phyloP scores from a whole-genome alignment of 30 jellyfish, hydroid and myxozoan genomes.

The Rhopilema esculentum region DNA sequence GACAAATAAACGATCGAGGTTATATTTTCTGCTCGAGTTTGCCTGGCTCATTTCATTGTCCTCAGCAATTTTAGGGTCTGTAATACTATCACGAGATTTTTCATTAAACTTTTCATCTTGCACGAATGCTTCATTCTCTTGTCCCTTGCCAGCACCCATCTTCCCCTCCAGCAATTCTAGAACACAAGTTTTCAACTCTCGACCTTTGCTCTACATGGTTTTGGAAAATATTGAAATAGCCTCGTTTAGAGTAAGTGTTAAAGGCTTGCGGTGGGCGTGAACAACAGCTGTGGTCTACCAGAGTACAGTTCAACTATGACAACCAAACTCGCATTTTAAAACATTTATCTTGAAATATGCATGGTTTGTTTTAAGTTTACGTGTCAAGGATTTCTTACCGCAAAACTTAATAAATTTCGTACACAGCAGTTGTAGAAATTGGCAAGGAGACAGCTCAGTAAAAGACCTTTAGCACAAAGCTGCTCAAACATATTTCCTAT shows the following conservation, averaged over 20 bases:
- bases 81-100: neutral
- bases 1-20: constrained; percentile 49
- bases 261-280: neutral
- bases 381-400: neutral
- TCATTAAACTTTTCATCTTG: constrained; percentile 3
- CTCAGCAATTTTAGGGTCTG: neutral
- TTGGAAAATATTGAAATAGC: neutral
- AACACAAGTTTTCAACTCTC: neutral
- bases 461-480: neutral
- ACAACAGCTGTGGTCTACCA: no score
- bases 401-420: neutral
- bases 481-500: no score
- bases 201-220: constrained; percentile 44
- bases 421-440: neutral
- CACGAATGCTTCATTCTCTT: constrained; percentile 36
- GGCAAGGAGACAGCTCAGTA: neutral
- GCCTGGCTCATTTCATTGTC: no score
- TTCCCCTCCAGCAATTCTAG: neutral
- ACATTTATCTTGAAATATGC: no score
- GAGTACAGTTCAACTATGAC: no score
- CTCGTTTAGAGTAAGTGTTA: neutral
- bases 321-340: no score
- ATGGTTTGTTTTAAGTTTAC: no score
- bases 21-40: no score
- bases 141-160: constrained; percentile 9